A percentile compares a stretch with the other conserved stretches of the same genome.
phyloP scores from a whole-genome alignment of 2,797 vertebrate species.

The Crenuchus spilurus region DNA sequence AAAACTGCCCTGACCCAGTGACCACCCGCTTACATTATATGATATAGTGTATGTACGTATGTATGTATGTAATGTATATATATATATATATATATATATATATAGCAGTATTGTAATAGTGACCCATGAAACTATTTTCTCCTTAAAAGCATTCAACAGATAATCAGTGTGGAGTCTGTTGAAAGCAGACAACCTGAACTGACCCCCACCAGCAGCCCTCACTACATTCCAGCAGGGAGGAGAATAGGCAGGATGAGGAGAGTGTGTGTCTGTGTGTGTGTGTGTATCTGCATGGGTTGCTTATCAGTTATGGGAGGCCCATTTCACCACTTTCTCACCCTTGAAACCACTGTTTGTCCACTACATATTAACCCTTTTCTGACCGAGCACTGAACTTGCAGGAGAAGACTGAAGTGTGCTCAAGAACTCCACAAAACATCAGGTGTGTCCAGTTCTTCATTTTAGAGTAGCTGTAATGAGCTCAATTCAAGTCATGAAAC shows the following conservation, averaged over 20 bases:
- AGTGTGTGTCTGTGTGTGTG: neutral
- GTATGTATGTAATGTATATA: too few species aligned
- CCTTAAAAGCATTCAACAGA: neutral
- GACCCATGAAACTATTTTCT: too few species aligned
- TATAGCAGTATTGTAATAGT: too few species aligned
- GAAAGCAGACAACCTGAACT: constrained; percentile 6
- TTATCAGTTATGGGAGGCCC: constrained; percentile 26
- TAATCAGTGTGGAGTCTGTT: neutral
- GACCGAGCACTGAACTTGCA: constrained; percentile 10
- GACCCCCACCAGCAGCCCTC: neutral
- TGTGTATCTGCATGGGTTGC: constrained; percentile 4
- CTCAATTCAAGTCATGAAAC: too few species aligned
- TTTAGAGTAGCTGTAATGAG: too few species aligned
- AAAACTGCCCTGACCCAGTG: too few species aligned
- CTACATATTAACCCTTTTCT: constrained; percentile 8
- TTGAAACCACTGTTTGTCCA: constrained; percentile 32
- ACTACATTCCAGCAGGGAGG: constrained; percentile 32
- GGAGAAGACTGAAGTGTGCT: too few species aligned
- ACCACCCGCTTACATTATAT: too few species aligned
- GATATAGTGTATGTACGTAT: too few species aligned
- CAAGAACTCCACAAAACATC: too few species aligned
- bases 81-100: too few species aligned
- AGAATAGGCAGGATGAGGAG: constrained; percentile 8
- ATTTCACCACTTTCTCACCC: constrained; percentile 31
- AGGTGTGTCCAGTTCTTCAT: too few species aligned